Conservation (phyloP, 2,888 invertebrate genomes). For the Pachliopta kotzebuea region DNA sequence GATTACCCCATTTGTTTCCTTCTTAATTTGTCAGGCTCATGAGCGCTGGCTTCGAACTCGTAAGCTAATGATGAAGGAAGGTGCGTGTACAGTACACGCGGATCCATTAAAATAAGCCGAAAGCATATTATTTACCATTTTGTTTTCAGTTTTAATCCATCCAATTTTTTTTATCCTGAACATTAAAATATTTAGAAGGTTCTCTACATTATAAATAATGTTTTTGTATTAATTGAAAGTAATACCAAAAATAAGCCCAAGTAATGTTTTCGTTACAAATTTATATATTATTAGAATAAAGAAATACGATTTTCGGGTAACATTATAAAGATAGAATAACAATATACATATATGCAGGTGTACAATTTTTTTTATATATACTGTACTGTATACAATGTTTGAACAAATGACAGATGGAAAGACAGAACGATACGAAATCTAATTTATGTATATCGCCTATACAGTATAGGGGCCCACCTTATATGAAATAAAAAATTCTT, state of each 20-base stretch:
- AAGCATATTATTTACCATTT: not conserved
- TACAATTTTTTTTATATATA: too few relatives aligned
- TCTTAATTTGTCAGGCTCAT: not conserved
- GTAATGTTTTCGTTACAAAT: too few relatives aligned
- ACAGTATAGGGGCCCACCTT: not conserved
- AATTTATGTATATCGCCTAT: constrained; percentile 16
- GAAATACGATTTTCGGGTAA: too few relatives aligned
- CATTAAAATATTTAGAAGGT: not conserved
- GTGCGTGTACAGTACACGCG: not conserved
- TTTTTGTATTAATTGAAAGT: too few relatives aligned
- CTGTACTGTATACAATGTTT: constrained; percentile 1
- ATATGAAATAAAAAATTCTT: not conserved
- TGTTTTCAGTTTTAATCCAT: not conserved
- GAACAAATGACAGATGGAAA: constrained; percentile 19
- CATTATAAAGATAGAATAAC: too few relatives aligned
- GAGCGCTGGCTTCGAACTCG: not conserved
- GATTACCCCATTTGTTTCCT: not conserved
- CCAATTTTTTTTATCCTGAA: not conserved
- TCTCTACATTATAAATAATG: too few relatives aligned
- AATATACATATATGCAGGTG: too few relatives aligned
- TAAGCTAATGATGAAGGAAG: constrained; percentile 1
- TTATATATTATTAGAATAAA: too few relatives aligned
- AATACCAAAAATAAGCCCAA: too few relatives aligned
- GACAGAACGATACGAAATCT: constrained; percentile 11
- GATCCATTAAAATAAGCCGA: constrained; percentile 1